Evolutionary conservation across 2,888 invertebrate species (phyloP), one percentile per base, ranked within the genome.

Genomic region (Epicampocera succincta): DNA sequence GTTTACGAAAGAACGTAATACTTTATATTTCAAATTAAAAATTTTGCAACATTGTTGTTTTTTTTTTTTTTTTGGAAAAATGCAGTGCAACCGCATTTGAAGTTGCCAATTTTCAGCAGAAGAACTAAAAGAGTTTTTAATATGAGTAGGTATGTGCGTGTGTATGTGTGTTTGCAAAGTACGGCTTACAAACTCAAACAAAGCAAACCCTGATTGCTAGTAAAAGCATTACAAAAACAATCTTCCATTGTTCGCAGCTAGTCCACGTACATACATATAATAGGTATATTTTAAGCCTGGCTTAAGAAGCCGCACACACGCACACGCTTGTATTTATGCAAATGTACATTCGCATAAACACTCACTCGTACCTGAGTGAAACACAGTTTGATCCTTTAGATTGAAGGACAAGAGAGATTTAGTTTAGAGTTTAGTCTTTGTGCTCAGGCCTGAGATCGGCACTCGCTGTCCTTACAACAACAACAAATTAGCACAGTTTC

Each of bases 401-500:
- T 33, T 52, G 61, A 58, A 40, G n/a, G 33, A 66, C 25, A 50
- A 17, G 29, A 69, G 38, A 52, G 21, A 19, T 44, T 29, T 29
- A 56, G 6, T 44, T n/a, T n/a, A n/a, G n/a, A 15, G 40, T n/a
- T 25, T 72, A 44, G 61, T 80, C 61, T 66, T 56, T 63, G 42
- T 21, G 50, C 56, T 15, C 19, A 44, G 73, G 56, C 56, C 75
- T 81, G 77, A 72, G 17, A 42, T 63, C 72, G 58, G 29, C 56
- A 29, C 60, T 44, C 44, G 29, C 21, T 50, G 21, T 48, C n/a
- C 46, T 21, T 58, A 33, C 65, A 21, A 38, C 19, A 12, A 71
- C 15, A 48, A n/a, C n/a, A n/a, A n/a, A 38, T 33, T 33, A 33
- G 8, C 1, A 8, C 1, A 33, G 9, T 33, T 38, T 13, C 48